Evolutionary conservation across 2,888 invertebrate species (phyloP).

Genomic region (Cosmia trapezina): DNA sequence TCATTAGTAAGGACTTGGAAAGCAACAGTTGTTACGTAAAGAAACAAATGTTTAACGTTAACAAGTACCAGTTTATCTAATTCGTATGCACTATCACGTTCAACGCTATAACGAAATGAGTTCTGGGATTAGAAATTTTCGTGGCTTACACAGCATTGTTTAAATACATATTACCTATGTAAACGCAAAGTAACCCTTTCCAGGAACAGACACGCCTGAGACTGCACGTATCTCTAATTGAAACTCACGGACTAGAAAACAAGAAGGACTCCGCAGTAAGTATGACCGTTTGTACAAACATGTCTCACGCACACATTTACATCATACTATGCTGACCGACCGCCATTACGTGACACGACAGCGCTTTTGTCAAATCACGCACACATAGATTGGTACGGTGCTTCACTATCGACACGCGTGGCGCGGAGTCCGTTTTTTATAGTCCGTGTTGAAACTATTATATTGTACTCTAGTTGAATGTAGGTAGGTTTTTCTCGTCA

Average conservation of each 20-base stretch:
- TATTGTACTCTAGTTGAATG: too few relatives aligned
- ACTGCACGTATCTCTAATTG: conserved; percentile 15
- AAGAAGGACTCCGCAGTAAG: too few relatives aligned
- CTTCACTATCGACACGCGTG: too few relatives aligned
- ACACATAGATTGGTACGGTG: too few relatives aligned
- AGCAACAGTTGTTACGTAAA: conserved; percentile 43
- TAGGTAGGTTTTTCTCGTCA: background rate
- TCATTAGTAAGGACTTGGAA: conserved; percentile 36
- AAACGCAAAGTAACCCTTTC: conserved; percentile 10
- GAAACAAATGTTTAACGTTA: conserved; percentile 17
- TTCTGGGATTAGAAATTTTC: conserved; percentile 5
- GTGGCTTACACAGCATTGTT: conserved; percentile 1
- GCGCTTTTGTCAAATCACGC: too few relatives aligned
- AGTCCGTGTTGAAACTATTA: background rate
- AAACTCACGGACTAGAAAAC: too few relatives aligned
- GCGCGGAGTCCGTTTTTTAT: too few relatives aligned
- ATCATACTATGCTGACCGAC: too few relatives aligned
- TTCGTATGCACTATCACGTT: conserved; percentile 47
- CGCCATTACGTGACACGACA: too few relatives aligned
- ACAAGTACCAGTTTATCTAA: conserved; percentile 21
- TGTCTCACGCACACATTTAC: too few relatives aligned
- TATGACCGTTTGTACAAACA: too few relatives aligned
- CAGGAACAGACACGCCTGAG: background rate
- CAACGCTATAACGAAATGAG: conserved; percentile 1
- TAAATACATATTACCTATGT: conserved; percentile 13